phyloP scores from a whole-genome alignment of 2,113 vertebrate genomes.

The human region DNA sequence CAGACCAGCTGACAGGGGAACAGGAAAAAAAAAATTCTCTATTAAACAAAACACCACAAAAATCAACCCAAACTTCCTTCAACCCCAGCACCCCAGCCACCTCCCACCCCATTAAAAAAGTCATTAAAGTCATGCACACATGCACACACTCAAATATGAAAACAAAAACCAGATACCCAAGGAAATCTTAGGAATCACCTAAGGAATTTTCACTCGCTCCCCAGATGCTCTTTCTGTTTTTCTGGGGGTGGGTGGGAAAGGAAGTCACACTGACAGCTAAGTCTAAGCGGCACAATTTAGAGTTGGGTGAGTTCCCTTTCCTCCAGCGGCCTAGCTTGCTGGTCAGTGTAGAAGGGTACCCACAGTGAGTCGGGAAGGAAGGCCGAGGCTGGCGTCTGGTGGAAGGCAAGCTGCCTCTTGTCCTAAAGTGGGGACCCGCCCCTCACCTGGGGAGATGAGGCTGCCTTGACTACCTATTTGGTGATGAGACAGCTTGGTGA shows the following conservation, averaged over 20 bases:
- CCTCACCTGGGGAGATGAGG: not conserved
- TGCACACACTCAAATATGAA: slow-evolving; percentile 55
- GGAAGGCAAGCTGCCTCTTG: slow-evolving; percentile 38
- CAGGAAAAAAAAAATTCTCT: slow-evolving; percentile 2
- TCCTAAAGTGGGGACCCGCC: not conserved
- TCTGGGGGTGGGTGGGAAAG: not conserved
- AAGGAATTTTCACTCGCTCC: not conserved
- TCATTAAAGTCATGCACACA: slow-evolving; percentile 59
- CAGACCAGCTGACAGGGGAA: slow-evolving; percentile 85
- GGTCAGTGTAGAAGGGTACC: not conserved
- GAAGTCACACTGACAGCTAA: not conserved
- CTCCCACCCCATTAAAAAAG: not conserved
- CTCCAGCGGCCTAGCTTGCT: not conserved
- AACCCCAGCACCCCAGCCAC: not conserved
- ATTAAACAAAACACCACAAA: slow-evolving; percentile 75
- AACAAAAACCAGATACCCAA: slow-evolving; percentile 50
- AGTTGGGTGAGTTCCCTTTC: not conserved
- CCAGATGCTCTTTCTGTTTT: not conserved
- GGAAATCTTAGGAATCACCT: slow-evolving; percentile 22
- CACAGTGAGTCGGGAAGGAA: not conserved
- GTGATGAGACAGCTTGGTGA: not conserved
- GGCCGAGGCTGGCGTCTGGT: not conserved
- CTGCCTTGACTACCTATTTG: not conserved
- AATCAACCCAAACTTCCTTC: not conserved
- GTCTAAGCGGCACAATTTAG: not conserved